These are phyloP conservation scores for Gymnobelideus leadbeateri DNA, from an alignment of 2,113 vertebrate species.

Conservation along the genomic window DNA sequence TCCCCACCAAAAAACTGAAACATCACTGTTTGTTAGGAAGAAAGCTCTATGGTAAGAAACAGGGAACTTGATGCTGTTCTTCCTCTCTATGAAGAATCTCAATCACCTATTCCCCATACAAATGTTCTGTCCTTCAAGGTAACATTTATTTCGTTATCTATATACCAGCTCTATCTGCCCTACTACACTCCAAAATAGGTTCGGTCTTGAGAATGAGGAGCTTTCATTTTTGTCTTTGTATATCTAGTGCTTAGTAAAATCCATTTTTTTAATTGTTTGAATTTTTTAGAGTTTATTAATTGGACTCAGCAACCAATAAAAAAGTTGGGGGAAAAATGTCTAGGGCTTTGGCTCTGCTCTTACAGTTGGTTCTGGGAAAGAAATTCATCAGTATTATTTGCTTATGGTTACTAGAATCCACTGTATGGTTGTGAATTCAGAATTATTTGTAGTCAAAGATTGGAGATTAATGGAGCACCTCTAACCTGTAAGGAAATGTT, in stretches of 20 bases:
- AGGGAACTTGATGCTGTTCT: background rate
- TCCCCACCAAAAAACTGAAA: background rate
- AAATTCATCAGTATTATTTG: background rate
- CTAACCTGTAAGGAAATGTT: background rate
- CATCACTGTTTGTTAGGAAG: background rate
- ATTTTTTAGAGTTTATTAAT: background rate
- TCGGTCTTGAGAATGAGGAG: background rate
- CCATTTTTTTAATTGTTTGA: background rate
- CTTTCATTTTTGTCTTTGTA: background rate
- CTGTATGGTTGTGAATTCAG: background rate
- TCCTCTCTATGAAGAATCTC: background rate
- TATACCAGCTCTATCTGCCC: too few species aligned
- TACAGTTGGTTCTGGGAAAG: background rate
- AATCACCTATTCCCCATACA: background rate
- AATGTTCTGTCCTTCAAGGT: background rate
- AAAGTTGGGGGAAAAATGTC: background rate
- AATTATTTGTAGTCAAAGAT: background rate
- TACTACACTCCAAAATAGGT: background rate
- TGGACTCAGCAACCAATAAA: background rate
- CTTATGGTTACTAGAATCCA: background rate
- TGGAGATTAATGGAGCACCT: background rate
- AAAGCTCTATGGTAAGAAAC: background rate
- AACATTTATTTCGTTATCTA: background rate
- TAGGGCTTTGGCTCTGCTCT: background rate
- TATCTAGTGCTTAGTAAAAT: background rate